Percentiles rank a stretch among this genome's conserved stretches.
Evolutionary conservation across 2,113 vertebrate genomes (phyloP).

Genomic region (Dromas ardeola): DNA sequence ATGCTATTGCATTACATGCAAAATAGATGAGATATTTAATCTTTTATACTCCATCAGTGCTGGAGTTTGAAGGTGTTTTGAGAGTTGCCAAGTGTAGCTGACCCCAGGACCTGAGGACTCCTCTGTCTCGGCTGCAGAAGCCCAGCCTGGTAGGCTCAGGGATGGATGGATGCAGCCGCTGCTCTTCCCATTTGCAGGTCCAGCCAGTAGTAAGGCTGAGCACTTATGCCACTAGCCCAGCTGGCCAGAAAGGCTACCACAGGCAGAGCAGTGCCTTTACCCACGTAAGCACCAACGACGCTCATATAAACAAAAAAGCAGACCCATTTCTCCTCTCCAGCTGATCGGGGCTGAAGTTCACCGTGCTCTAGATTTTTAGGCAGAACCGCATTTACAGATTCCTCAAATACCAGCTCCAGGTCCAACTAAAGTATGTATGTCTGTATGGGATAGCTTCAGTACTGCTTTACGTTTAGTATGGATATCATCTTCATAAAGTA

Average conservation of each 20-base stretch:
- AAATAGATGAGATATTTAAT: background rate
- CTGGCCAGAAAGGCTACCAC: background rate
- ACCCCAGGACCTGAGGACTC: background rate
- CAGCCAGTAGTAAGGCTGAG: background rate
- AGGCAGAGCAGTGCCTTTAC: background rate
- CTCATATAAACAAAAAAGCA: background rate
- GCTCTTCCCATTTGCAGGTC: background rate
- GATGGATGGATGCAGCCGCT: background rate
- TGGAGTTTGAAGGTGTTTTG: background rate
- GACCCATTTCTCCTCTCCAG: background rate
- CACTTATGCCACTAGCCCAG: background rate
- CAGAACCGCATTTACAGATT: background rate
- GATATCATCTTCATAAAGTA: constrained; percentile 40
- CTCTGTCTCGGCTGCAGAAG: background rate
- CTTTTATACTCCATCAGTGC: background rate
- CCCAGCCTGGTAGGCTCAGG: background rate
- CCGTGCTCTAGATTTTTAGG: background rate
- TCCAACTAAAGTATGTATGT: background rate
- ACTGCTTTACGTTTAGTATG: constrained; percentile 24
- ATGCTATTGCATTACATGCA: background rate
- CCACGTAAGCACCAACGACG: accelerated
- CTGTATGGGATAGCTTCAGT: background rate
- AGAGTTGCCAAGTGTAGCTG: background rate
- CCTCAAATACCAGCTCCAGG: background rate
- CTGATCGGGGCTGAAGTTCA: background rate